A percentile compares a stretch with the other conserved stretches of the same genome.
Evolutionary conservation across 2,113 vertebrate species (phyloP).

Genomic region (Lanius collurio): DNA sequence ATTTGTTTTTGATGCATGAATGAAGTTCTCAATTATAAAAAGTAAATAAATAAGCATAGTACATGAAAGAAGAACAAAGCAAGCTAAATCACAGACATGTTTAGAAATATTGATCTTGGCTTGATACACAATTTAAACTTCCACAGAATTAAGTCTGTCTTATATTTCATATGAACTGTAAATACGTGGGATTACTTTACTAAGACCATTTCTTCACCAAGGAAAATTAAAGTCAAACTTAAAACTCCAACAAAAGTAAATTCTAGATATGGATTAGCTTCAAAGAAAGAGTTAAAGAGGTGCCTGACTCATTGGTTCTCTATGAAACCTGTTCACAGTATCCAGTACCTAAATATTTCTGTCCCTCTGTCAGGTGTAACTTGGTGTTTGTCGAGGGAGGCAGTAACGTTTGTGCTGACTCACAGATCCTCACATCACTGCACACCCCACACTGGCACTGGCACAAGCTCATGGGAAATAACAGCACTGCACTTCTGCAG

Average conservation of each 20-base stretch:
- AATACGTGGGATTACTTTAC: not conserved
- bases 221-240: not conserved
- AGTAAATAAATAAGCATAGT: not conserved
- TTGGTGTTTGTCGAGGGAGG: not conserved
- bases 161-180: not conserved
- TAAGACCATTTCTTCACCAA: not conserved
- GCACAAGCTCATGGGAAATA: not conserved
- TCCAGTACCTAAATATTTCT: not conserved
- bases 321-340: not conserved
- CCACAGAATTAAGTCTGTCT: not conserved
- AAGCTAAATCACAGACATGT: not conserved
- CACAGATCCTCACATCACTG: not conserved
- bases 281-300: not conserved
- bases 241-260: not conserved
- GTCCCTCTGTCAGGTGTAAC: not conserved
- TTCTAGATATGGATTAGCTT: not conserved
- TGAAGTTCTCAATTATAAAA: not conserved
- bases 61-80: not conserved
- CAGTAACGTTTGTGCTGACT: not conserved
- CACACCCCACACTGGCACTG: rapidly evolving
- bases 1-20: not conserved
- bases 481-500: not conserved
- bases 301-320: not conserved
- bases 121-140: not conserved
- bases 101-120: not conserved